Conservation (phyloP, 1,140 invertebrate species). For the Chrysopa pallens region DNA sequence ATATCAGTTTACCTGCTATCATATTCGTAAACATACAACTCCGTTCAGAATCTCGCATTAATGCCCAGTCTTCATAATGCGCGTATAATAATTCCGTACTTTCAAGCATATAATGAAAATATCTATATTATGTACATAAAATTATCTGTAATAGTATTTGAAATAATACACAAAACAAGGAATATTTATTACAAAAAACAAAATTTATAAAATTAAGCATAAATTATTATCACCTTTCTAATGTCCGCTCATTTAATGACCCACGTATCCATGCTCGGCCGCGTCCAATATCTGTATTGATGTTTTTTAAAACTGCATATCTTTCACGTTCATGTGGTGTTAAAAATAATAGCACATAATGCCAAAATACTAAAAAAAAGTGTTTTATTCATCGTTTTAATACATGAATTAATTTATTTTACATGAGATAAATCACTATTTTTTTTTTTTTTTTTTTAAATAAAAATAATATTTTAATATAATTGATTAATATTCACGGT, state of each 20-base stretch:
- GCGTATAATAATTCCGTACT: slow-evolving; percentile 39
- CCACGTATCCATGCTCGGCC: slow-evolving; percentile 76
- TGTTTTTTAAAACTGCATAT: slow-evolving; percentile 58
- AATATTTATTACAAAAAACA: background rate
- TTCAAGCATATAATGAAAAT: slow-evolving; percentile 56
- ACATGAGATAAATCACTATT: background rate
- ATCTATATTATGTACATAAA: slow-evolving; percentile 19
- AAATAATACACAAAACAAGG: background rate
- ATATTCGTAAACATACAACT: slow-evolving; percentile 58
- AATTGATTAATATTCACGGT: no score
- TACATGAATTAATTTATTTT: no score
- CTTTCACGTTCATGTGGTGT: slow-evolving; percentile 77
- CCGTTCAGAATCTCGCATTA: slow-evolving; percentile 57
- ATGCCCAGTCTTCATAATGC: slow-evolving; percentile 73
- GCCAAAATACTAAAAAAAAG: slow-evolving; percentile 31
- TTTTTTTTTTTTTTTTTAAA: background rate
- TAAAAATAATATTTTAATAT: background rate
- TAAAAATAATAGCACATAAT: slow-evolving; percentile 48
- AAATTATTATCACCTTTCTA: slow-evolving; percentile 43
- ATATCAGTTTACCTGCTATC: slow-evolving; percentile 45
- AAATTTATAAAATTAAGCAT: background rate
- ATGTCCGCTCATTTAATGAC: slow-evolving; percentile 70
- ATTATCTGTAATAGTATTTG: background rate
- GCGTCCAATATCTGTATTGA: slow-evolving; percentile 63
- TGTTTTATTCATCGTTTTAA: slow-evolving; percentile 2